A percentile compares a stretch with the other conserved stretches of the same genome.
These are phyloP conservation scores for Pygocentrus nattereri DNA, from an alignment of 2,797 vertebrate genomes.

Conservation along the genomic window DNA sequence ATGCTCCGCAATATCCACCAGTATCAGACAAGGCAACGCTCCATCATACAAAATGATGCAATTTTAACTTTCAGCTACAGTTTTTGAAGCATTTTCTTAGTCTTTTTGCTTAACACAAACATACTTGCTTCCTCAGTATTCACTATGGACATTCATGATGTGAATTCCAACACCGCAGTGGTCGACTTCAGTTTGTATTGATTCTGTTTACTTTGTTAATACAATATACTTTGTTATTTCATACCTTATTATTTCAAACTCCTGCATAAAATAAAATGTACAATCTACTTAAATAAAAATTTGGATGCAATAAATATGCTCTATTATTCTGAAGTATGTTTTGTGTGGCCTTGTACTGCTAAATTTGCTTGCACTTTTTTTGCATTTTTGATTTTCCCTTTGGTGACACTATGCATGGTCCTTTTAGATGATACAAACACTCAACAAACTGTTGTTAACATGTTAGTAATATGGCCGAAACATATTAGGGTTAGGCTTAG, in stretches of 20 bases:
- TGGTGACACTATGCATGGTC: too few species aligned
- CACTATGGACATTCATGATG: constrained; percentile 70
- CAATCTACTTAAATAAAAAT: constrained; percentile 72
- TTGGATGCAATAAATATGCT: constrained; percentile 8
- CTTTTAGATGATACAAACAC: too few species aligned
- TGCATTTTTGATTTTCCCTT: not conserved
- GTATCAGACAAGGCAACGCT: constrained; percentile 58
- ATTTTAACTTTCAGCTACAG: constrained; percentile 53
- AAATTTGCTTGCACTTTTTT: not conserved
- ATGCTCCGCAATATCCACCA: constrained; percentile 71
- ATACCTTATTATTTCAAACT: constrained; percentile 73
- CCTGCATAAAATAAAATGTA: constrained; percentile 54
- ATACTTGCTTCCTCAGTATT: constrained; percentile 67
- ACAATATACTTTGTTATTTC: constrained; percentile 57
- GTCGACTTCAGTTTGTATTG: constrained; percentile 73
- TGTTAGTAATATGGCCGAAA: too few species aligned
- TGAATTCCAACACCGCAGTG: constrained; percentile 73
- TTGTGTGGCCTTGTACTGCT: constrained; percentile 23
- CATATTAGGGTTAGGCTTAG: too few species aligned
- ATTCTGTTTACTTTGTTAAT: constrained; percentile 66
- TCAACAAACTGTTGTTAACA: too few species aligned
- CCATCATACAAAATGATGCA: constrained; percentile 64
- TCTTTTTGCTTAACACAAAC: constrained; percentile 67
- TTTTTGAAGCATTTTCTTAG: constrained; percentile 58
- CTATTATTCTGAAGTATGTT: constrained; percentile 57